These are phyloP conservation scores for Mystacides longicornis DNA, from an alignment of 2,888 invertebrate species.

Conservation along the genomic window DNA sequence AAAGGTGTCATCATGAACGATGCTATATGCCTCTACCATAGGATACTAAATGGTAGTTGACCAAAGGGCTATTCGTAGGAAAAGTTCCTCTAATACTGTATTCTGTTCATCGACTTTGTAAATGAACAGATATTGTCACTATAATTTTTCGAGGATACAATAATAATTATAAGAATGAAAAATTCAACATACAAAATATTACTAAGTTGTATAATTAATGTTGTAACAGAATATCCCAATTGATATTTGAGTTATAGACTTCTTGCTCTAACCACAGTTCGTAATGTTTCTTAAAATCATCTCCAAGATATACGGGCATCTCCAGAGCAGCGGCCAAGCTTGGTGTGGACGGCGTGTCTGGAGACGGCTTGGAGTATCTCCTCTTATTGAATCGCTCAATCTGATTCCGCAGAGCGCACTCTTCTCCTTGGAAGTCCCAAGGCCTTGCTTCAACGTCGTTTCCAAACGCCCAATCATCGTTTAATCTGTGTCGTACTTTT, in stretches of 20 bases:
- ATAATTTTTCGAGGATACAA: too few species aligned
- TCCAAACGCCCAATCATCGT: conserved; percentile 99
- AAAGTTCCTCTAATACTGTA: too few species aligned
- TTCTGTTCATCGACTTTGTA: too few species aligned
- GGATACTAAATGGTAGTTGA: too few species aligned
- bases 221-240: conserved; percentile 57
- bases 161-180: too few species aligned
- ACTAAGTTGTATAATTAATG: too few species aligned
- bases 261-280: conserved; percentile 94
- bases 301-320: conserved; percentile 71
- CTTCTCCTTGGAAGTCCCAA: conserved; percentile 98
- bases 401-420: conserved; percentile 85
- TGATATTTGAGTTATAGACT: conserved; percentile 80
- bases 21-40: too few species aligned
- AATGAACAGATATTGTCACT: too few species aligned
- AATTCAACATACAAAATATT: too few species aligned
- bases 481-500: conserved; percentile 90
- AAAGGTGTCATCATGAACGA: too few species aligned
- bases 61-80: too few species aligned
- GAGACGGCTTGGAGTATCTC: conserved; percentile 58
- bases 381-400: conserved; percentile 96
- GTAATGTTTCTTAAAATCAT: conserved; percentile 89
- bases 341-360: conserved; percentile 61
- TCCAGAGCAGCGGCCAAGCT: conserved; percentile 78
- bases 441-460: conserved; percentile 96